Conservation (phyloP, 2,888 invertebrate species). For the Nematopogon swammerdamellus region DNA sequence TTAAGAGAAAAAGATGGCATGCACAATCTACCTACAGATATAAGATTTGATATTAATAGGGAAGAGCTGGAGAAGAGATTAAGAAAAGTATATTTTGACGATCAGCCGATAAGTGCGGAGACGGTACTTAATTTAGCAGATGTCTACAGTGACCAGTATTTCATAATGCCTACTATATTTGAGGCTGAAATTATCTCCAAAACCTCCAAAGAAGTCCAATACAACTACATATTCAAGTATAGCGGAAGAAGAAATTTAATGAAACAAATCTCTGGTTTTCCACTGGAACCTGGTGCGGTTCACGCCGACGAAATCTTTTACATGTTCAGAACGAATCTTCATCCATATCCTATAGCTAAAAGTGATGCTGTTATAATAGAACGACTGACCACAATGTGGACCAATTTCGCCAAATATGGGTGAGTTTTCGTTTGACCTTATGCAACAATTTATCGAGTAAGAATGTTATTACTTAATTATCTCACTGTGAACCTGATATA, state of each 20-base stretch:
- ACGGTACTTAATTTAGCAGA: not conserved
- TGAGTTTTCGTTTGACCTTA: too few species aligned
- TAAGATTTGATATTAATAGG: not conserved
- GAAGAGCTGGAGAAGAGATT: not conserved
- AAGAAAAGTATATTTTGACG: not conserved
- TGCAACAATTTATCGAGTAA: too few species aligned
- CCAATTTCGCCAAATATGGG: conserved; percentile 1
- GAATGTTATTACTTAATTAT: too few species aligned
- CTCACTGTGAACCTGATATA: too few species aligned
- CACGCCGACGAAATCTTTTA: not conserved
- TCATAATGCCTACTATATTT: not conserved
- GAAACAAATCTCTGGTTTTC: not conserved
- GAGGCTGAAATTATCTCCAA: not conserved
- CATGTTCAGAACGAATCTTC: not conserved
- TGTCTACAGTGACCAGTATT: not conserved
- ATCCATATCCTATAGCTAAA: not conserved
- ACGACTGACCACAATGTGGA: not conserved
- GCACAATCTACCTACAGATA: not conserved
- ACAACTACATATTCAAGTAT: not conserved
- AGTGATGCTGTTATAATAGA: not conserved
- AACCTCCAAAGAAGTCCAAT: not conserved
- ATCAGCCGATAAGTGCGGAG: not conserved
- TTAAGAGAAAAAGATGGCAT: not conserved
- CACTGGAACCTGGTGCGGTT: not conserved
- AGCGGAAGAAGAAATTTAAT: not conserved